Conservation (phyloP, 2,113 vertebrate species). For the Platichthys flesus region DNA sequence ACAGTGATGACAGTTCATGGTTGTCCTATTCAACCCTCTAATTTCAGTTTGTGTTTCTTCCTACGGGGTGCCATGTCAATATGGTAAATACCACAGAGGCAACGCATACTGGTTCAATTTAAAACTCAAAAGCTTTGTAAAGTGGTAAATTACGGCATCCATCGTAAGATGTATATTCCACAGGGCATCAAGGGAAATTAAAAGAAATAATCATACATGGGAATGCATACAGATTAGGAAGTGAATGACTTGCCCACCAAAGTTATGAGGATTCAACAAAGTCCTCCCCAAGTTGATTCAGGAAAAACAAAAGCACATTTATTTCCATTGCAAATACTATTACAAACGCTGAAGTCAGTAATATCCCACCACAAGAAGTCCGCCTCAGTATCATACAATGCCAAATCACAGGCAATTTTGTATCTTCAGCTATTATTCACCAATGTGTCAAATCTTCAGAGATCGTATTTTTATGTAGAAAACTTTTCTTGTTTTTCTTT, state of each 20-base stretch:
- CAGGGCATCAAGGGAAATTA: constrained; percentile 18
- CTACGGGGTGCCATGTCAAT: constrained; percentile 1
- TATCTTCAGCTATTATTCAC: constrained; percentile 61
- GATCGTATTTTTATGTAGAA: constrained; percentile 89
- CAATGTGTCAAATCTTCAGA: constrained; percentile 70
- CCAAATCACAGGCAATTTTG: constrained; percentile 69
- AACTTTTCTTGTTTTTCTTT: constrained; percentile 69
- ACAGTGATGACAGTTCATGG: constrained; percentile 42
- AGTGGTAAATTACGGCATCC: neutral
- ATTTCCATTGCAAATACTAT: constrained; percentile 73
- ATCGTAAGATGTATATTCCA: constrained; percentile 8
- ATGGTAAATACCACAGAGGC: neutral
- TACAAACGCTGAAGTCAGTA: constrained; percentile 70
- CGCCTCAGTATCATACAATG: constrained; percentile 63
- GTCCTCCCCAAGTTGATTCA: constrained; percentile 44
- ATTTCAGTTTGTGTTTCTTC: constrained; percentile 1
- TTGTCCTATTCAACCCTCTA: constrained; percentile 29
- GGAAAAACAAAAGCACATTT: constrained; percentile 71
- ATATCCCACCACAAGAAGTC: constrained; percentile 74
- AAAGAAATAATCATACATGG: constrained; percentile 28
- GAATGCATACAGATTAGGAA: constrained; percentile 52
- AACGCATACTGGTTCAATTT: neutral
- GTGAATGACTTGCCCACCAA: constrained; percentile 33
- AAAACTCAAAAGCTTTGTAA: neutral
- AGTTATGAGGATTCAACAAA: constrained; percentile 46